Base-by-base conservation (phyloP, 1,140 invertebrate genomes). In the Heterodera schachtii region DNA sequence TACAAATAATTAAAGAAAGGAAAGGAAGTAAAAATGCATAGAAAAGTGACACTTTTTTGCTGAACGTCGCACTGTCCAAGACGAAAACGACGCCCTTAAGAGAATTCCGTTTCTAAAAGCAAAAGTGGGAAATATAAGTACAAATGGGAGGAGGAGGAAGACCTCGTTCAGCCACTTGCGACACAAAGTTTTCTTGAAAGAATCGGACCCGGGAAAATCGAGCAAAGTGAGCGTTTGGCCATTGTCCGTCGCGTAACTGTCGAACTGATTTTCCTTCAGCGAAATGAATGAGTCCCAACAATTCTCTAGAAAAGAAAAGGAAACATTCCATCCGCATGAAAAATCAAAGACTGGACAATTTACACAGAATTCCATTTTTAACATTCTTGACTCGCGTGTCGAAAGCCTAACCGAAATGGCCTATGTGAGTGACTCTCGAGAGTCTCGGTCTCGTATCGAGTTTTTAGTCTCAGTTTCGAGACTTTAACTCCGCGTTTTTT, bases 181-280 rank as follows among this genome's bases (percentile, higher is more conserved):
- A 47, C 76, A 86, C 11, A 86, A 67, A 11, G 52, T 41, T 9
- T 74, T 77, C 31, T 86, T 70, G 21, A 86, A 57, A 13, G 80
- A 47, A 47, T 87, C 86, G 46, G 86, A 75, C 52, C 85, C 85
- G 6, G 85, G 85, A 76, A 71, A 85, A 70, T 86, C 85, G 41
- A 86, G 78, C n/a, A 86, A 57, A 43, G 41, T 77, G n/a, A 69
- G 49, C 21, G 47, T 3, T 71, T 85, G 79, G 7, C 71, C 73
- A 16, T n/a, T 46, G 78, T 43, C 64, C 46, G 19, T 67, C 46
- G 47, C 52, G 43, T 80, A 82, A 41, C 60, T 76, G 19, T 73
- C 16, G 41, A 67, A 78, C 16, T 67, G 46, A 69, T 86, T 86
- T 75, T 86, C 85, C 64, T 79, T 83, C 67, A 86, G 52, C n/a